Conservation (phyloP, 2,888 invertebrate genomes). For the Ormyrus rosae region DNA sequence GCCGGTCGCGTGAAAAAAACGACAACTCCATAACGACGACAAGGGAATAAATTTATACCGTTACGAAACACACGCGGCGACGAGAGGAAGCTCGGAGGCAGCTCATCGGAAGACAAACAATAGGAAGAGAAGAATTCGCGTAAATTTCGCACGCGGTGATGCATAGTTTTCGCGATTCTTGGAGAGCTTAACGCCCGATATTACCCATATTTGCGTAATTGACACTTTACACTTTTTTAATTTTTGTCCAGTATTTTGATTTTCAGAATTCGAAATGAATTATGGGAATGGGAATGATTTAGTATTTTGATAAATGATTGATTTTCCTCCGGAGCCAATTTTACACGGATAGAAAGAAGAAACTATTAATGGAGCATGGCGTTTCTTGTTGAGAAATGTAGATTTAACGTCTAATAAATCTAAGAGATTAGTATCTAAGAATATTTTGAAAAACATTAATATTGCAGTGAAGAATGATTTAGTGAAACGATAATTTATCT, state of each 20-base stretch:
- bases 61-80: conserved; percentile 33
- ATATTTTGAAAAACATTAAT: conserved; percentile 13
- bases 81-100: conserved; percentile 20
- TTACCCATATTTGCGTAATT: too few species aligned
- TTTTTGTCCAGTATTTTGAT: too few species aligned
- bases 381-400: too few species aligned
- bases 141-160: conserved; percentile 22
- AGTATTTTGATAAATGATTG: too few species aligned
- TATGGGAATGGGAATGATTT: too few species aligned
- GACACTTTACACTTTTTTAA: too few species aligned
- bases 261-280: too few species aligned
- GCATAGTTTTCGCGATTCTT: conserved; percentile 1
- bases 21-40: neutral
- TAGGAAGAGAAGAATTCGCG: conserved; percentile 35
- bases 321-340: neutral
- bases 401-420: too few species aligned
- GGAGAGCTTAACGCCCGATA: conserved; percentile 53
- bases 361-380: too few species aligned
- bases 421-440: neutral
- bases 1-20: conserved; percentile 6
- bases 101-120: conserved; percentile 39
- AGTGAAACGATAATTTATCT: neutral
- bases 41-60: conserved; percentile 35
- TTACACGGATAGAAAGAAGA: neutral
- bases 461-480: neutral